A percentile compares a stretch with the other conserved stretches of the same genome.
Conservation (phyloP, 1,140 invertebrate genomes). For the Amyelois transitella region DNA sequence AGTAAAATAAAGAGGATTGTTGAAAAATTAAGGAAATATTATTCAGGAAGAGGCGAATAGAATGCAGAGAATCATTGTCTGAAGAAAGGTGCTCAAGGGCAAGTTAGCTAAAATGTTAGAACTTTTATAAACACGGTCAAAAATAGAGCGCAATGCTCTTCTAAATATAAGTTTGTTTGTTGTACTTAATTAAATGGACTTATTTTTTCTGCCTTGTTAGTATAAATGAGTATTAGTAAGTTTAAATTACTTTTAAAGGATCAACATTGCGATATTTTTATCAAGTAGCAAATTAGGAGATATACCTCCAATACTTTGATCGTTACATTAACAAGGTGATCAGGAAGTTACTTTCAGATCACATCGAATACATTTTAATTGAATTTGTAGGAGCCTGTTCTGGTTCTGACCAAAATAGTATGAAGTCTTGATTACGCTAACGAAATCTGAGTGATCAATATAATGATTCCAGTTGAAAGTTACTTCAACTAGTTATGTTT, state of each 20-base stretch:
- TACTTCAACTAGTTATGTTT: not conserved
- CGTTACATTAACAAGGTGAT: not conserved
- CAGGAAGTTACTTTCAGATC: not conserved
- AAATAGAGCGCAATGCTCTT: too few species aligned
- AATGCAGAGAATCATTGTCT: too few species aligned
- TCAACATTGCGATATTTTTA: not conserved
- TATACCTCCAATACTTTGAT: not conserved
- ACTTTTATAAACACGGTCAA: too few species aligned
- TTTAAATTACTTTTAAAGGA: not conserved
- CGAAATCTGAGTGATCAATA: not conserved
- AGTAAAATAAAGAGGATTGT: too few species aligned
- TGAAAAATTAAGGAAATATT: too few species aligned
- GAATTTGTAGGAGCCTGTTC: not conserved
- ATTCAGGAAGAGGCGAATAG: too few species aligned
- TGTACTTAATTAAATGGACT: too few species aligned
- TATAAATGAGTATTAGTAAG: not conserved
- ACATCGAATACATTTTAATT: too few species aligned
- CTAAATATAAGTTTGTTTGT: too few species aligned
- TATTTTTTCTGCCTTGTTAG: too few species aligned
- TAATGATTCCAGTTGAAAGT: not conserved
- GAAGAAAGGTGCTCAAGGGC: too few species aligned
- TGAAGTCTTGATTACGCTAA: not conserved
- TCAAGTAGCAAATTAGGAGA: not conserved
- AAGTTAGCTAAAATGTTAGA: too few species aligned
- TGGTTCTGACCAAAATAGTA: not conserved